Conservation (phyloP, 2,888 invertebrate genomes). For the Ophioninae sp. region DNA sequence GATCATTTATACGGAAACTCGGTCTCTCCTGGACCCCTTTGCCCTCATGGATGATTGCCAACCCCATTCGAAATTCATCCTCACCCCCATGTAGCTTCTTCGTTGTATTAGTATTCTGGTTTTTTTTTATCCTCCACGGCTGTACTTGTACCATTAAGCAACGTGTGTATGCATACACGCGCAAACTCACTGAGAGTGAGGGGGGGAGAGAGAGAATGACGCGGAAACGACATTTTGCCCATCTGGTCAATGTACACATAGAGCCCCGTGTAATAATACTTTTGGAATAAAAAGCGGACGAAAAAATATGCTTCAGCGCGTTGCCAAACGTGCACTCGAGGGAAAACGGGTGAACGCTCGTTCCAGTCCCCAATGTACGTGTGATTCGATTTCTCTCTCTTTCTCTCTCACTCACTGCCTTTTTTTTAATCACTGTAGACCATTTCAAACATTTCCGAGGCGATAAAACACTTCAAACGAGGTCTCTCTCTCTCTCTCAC, state of each 20-base stretch:
- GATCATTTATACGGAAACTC: slow-evolving; percentile 76
- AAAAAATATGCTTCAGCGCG: slow-evolving; percentile 64
- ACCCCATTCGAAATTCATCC: slow-evolving; percentile 41
- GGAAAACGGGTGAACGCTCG: neutral
- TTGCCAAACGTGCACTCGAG: slow-evolving; percentile 76
- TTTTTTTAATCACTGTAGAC: slow-evolving; percentile 40
- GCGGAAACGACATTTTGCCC: no score
- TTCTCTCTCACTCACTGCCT: slow-evolving; percentile 21
- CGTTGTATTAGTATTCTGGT: no score
- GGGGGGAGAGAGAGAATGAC: no score
- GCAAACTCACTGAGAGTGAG: no score
- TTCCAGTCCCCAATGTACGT: slow-evolving; percentile 40
- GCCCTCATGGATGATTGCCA: slow-evolving; percentile 40
- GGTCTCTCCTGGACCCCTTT: slow-evolving; percentile 42
- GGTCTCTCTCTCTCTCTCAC: neutral
- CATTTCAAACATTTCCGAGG: slow-evolving; percentile 67
- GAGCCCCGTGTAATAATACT: slow-evolving; percentile 28
- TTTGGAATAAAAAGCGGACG: slow-evolving; percentile 20
- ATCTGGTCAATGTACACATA: slow-evolving; percentile 2
- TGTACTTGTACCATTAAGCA: no score
- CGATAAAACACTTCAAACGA: slow-evolving; percentile 53
- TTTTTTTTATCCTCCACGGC: no score
- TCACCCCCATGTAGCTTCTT: no score
- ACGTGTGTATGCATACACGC: no score
- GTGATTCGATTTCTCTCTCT: slow-evolving; percentile 39